These are phyloP conservation scores for Kryphioiulus occultus DNA, from an alignment of 2,888 invertebrate genomes.

Conservation along the genomic window DNA sequence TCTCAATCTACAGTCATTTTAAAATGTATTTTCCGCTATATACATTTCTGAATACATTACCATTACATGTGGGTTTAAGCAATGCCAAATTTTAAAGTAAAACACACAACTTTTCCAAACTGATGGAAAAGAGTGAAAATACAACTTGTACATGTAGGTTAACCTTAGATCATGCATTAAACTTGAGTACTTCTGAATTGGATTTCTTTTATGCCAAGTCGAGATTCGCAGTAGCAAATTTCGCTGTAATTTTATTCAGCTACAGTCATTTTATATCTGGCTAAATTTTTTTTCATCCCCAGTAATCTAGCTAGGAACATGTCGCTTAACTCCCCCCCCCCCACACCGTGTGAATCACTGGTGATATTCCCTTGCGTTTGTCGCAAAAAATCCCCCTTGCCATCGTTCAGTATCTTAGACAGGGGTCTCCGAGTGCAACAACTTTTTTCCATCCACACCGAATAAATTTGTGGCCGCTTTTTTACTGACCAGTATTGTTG, in stretches of 20 bases:
- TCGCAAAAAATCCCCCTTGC: conserved; percentile 27
- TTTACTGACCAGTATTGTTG: neutral
- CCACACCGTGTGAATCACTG: conserved; percentile 36
- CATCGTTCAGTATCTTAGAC: neutral
- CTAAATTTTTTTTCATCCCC: conserved; percentile 14
- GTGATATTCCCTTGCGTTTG: neutral
- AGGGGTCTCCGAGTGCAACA: neutral
- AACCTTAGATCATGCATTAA: neutral
- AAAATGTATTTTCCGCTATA: too few relatives aligned
- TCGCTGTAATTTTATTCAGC: neutral
- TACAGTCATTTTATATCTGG: neutral
- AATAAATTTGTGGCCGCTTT: conserved; percentile 12
- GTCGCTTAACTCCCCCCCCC: conserved; percentile 21
- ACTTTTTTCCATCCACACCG: neutral
- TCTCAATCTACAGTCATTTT: too few relatives aligned
- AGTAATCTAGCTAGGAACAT: neutral
- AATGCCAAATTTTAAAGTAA: too few relatives aligned
- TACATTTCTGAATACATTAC: too few relatives aligned
- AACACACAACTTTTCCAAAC: too few relatives aligned
- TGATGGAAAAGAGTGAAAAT: too few relatives aligned
- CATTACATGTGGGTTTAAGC: too few relatives aligned
- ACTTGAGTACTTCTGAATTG: neutral
- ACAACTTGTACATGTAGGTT: too few relatives aligned
- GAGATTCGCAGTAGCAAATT: neutral
- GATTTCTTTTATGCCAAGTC: neutral